These are phyloP conservation scores for Amiota communis DNA, from an alignment of 2,888 invertebrate species.

Conservation along the genomic window DNA sequence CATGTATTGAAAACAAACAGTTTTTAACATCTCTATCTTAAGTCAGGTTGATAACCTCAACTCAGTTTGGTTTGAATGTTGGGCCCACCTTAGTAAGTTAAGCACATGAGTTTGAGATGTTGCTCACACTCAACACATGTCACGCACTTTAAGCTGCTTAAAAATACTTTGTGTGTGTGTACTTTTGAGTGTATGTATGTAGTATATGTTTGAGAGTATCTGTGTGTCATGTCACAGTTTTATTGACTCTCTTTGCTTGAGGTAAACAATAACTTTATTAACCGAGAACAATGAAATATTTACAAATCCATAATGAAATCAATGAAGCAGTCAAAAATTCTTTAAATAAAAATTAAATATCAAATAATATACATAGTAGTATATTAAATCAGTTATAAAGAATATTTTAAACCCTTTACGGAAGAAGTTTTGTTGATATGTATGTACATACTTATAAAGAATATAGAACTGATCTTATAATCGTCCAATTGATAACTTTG, in stretches of 20 bases:
- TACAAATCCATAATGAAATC: conserved; percentile 3
- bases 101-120: not conserved
- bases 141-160: conserved; percentile 11
- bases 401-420: too few species aligned
- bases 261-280: too few species aligned
- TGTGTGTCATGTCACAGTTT: too few species aligned
- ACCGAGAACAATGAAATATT: not conserved
- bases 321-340: conserved; percentile 1
- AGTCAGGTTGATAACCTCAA: conserved; percentile 15
- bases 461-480: not conserved
- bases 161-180: not conserved
- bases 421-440: too few species aligned
- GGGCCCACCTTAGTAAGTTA: not conserved
- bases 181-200: not conserved
- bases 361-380: not conserved
- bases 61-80: not conserved
- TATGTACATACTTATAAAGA: too few species aligned
- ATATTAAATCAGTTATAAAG: not conserved
- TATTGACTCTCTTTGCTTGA: too few species aligned
- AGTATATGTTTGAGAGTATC: not conserved
- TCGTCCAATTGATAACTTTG: not conserved
- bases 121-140: not conserved
- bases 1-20: too few species aligned
- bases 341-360: not conserved
- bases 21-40: too few species aligned